Evolutionary conservation across 2,797 vertebrate species (phyloP).

Genomic region (Atherinosoma microstoma): DNA sequence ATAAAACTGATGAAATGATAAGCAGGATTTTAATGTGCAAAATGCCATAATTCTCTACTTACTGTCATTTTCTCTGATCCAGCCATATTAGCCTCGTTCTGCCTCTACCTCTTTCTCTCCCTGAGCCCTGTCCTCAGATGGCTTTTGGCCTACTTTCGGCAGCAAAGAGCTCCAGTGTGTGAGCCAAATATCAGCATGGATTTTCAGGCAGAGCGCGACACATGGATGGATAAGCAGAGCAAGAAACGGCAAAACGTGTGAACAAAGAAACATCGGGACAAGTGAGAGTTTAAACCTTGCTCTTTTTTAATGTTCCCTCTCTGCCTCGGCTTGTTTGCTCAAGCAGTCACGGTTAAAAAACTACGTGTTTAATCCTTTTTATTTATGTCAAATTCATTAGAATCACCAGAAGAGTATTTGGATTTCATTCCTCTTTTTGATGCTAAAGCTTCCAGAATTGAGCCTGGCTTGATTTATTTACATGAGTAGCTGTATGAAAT

Average conservation of each 20-base stretch:
- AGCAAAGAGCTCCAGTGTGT: conserved; percentile 65
- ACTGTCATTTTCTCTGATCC: too few species aligned
- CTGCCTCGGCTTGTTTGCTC: conserved; percentile 12
- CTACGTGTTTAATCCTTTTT: conserved; percentile 3
- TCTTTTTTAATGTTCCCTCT: conserved; percentile 1
- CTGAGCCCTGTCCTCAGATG: conserved; percentile 66
- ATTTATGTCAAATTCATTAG: not conserved
- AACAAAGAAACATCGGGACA: conserved; percentile 19
- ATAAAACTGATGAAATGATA: too few species aligned
- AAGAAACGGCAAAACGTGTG: conserved; percentile 36
- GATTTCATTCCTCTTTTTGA: too few species aligned
- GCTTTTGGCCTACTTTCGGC: conserved; percentile 75
- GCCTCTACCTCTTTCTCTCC: conserved; percentile 3
- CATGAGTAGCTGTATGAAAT: too few species aligned
- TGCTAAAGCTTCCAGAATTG: too few species aligned
- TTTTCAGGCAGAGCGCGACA: conserved; percentile 58
- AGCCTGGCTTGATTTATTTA: too few species aligned
- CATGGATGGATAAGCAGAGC: conserved; percentile 41
- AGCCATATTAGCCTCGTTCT: too few species aligned
- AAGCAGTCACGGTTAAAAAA: not conserved
- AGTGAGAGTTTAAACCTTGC: conserved; percentile 27
- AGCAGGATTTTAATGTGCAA: too few species aligned
- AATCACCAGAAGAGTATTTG: too few species aligned
- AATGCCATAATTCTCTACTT: too few species aligned
- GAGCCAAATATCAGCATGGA: conserved; percentile 77